phyloP scores from a whole-genome alignment of 2,113 vertebrate species.

The Thamnaconus septentrionalis region DNA sequence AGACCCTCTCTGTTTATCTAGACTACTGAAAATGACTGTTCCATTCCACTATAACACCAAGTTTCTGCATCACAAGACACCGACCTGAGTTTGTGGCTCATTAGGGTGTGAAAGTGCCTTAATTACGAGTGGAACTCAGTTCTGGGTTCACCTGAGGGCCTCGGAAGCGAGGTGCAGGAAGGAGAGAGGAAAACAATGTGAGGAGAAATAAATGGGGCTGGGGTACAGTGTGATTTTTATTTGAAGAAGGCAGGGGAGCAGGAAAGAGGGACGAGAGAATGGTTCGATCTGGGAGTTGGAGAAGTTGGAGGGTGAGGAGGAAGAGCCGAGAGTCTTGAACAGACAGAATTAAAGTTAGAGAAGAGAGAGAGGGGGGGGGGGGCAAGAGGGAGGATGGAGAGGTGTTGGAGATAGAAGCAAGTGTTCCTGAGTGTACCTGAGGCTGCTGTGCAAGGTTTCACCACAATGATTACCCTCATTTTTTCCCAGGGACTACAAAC shows the following conservation, averaged over 20 bases:
- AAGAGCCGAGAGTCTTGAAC: constrained; percentile 34
- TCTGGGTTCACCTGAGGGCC: constrained; percentile 22
- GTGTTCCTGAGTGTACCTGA: too few species aligned
- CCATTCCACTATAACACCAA: too few species aligned
- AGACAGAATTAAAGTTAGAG: constrained; percentile 40
- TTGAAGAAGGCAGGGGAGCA: not conserved
- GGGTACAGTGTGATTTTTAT: not conserved
- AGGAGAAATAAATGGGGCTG: not conserved
- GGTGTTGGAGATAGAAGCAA: not conserved
- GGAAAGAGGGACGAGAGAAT: not conserved
- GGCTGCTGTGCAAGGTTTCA: constrained; percentile 38
- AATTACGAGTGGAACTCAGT: constrained; percentile 21
- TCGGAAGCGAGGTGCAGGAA: constrained; percentile 13
- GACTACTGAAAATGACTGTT: too few species aligned
- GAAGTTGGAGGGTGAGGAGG: constrained; percentile 10
- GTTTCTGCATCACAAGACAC: not conserved
- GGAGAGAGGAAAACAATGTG: not conserved
- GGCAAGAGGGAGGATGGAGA: constrained; percentile 22
- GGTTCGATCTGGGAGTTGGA: constrained; percentile 1
- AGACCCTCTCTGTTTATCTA: too few species aligned
- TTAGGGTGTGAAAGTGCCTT: constrained; percentile 32
- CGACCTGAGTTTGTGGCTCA: constrained; percentile 21
- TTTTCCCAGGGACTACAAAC: constrained; percentile 15
- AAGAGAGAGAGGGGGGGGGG: constrained; percentile 17
- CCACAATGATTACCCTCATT: constrained; percentile 38